Base-by-base conservation (phyloP, 2,888 invertebrate genomes). In the Temnothorax unifasciatus region DNA sequence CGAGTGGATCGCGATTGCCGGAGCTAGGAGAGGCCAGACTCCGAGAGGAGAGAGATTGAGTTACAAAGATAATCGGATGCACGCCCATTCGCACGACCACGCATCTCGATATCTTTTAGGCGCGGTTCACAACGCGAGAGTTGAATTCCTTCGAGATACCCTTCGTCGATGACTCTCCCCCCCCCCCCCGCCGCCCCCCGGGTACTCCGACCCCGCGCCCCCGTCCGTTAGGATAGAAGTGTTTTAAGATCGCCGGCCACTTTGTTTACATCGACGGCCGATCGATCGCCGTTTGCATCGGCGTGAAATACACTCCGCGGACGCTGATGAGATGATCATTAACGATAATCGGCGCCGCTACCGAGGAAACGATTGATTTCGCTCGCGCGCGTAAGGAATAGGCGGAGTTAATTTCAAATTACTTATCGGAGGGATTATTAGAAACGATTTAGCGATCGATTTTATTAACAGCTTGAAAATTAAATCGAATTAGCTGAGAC, bases 41-140 rank as follows among this genome's bases (percentile, higher is more conserved):
- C 6, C 85, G 89, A 88, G 90, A 89, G 89, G 73, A 91, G 91
- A 91, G 91, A 93, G 93, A 93, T 93, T 93, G 93, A 93, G 93
- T 93, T 93, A 93, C 92, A 91, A 93, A 93, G 93, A 93, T 93
- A 93, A 93, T 93, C 93, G 92, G 91, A 92, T 93, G 93, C 93
- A 93, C 93, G 93, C 93, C 93, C 93, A 92, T 91, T 90, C 88
- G 89, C 87, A 83, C 90, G 86, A 90, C 90, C 88, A 89, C 92
- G 92, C 91, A 92, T 90, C 91, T 86, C 91, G 89, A 86, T 90
- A 90, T 90, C 86, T 86, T 83, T 90, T 89, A 90, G 79, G 86
- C 83, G 69, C 79, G 79, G 52, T 85, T 89, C 89, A 89, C 90
- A 90, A 87, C 77, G 87, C 61, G 54, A 18, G 34, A 25, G 41